A percentile compares a stretch with the other conserved stretches of the same genome.
Conservation (phyloP, 2,888 invertebrate genomes). For the Actias luna region DNA sequence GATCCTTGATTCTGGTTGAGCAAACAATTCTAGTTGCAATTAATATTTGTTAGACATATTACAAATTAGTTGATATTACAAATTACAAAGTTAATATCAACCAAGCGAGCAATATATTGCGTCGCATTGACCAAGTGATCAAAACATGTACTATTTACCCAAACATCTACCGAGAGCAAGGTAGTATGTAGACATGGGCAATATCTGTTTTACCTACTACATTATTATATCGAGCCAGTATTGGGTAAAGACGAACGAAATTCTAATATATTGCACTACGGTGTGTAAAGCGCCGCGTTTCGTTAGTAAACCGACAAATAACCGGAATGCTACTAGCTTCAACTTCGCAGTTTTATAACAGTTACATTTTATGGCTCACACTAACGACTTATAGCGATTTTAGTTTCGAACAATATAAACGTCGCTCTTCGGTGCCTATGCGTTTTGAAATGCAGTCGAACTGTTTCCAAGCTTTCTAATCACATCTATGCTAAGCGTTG, state of each 20-base stretch:
- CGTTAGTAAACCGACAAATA: slow-evolving; percentile 38
- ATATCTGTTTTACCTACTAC: too few relatives aligned
- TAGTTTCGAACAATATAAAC: slow-evolving; percentile 13
- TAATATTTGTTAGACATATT: too few relatives aligned
- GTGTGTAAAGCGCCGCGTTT: slow-evolving; percentile 29
- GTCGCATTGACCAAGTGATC: too few relatives aligned
- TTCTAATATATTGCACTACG: slow-evolving; percentile 10
- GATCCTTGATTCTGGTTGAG: too few relatives aligned
- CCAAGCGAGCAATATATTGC: too few relatives aligned
- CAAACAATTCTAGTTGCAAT: too few relatives aligned
- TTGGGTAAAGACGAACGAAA: neutral
- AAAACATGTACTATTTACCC: too few relatives aligned
- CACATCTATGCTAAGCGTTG: neutral
- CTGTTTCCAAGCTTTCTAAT: neutral
- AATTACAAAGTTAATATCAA: too few relatives aligned
- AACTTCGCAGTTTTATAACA: slow-evolving; percentile 36
- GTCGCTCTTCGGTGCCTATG: slow-evolving; percentile 15
- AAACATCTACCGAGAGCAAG: too few relatives aligned
- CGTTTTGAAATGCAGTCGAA: slow-evolving; percentile 14
- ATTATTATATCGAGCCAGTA: neutral
- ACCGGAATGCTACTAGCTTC: slow-evolving; percentile 33
- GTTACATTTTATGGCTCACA: slow-evolving; percentile 36
- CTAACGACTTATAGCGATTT: slow-evolving; percentile 33
- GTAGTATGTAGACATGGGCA: too few relatives aligned
- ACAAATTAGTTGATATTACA: too few relatives aligned